Evolutionary conservation across 2,888 invertebrate species (phyloP), one percentile per base, ranked within the genome.

Genomic region (Sturmia bella): DNA sequence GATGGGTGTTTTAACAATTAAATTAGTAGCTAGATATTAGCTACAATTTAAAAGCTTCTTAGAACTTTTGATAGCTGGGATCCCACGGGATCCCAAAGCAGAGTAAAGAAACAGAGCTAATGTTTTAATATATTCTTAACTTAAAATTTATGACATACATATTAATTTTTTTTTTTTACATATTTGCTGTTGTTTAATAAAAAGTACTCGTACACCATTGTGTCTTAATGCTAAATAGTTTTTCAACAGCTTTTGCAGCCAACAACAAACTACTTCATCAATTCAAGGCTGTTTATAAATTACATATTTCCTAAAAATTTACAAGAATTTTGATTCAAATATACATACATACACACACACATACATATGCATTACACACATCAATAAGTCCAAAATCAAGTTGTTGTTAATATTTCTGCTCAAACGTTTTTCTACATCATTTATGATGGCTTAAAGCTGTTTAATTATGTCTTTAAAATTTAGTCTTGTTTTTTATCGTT

Each of bases 201-300:
- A 41, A 39, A 13, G 19, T 32, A n/a, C n/a, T n/a, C n/a, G n/a
- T n/a, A n/a, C n/a, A n/a, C 41, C n/a, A 17, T 48, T 21, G 19
- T n/a, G 32, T 13, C 54, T 24, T 12, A 50, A 39, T n/a, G 12
- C 12, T 13, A 13, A 24, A 21, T 43, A 15, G 1, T 17, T 19
- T 11, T 27, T 69, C 45, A 24, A 6, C n/a, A 32, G 32, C 13
- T 32, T 27, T 52, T n/a, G n/a, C n/a, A n/a, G n/a, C n/a, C 37
- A 52, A 61, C 24, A 27, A 52, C 48, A 17, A 4, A 7, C 12
- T 21, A 64, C 9, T 5, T 27, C 13, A 37, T 12, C 15, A 11
- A 2, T 50, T 39, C 48, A 76, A 76, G 75, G 75, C 43, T 52
- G 41, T 59, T 52, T 61, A 3, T 32, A 32, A 75, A 68, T 50